A percentile compares a stretch with the other conserved stretches of the same genome.
phyloP scores from a whole-genome alignment of 2,113 vertebrate species.

The Tympanuchus pallidicinctus region DNA sequence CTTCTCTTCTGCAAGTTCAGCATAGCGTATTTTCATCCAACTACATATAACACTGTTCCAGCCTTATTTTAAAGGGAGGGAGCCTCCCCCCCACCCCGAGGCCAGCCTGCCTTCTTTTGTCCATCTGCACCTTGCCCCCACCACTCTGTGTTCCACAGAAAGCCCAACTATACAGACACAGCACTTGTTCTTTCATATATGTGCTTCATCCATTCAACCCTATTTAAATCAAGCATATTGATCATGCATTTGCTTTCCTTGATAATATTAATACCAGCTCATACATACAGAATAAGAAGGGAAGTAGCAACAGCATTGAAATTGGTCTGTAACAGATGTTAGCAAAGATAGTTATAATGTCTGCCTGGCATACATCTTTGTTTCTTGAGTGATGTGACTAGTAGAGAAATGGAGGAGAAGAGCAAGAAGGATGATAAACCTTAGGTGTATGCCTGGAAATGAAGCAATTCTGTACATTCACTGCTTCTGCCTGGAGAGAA shows the following conservation, averaged over 20 bases:
- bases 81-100: background rate
- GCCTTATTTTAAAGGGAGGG: background rate
- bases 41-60: no score
- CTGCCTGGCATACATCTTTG: background rate
- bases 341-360: background rate
- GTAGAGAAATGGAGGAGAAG: background rate
- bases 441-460: background rate
- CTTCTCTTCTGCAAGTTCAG: no score
- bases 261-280: slow-evolving; percentile 46
- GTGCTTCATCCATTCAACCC: background rate
- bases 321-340: slow-evolving; percentile 43
- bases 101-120: background rate
- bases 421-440: background rate
- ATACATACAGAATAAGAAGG: slow-evolving; percentile 30
- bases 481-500: slow-evolving; percentile 5
- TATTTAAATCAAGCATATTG: slow-evolving; percentile 15
- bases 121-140: fast-evolving
- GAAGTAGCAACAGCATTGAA: background rate
- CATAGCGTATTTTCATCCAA: no score
- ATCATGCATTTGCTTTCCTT: slow-evolving; percentile 31
- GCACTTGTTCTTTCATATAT: background rate
- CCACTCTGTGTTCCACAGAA: background rate
- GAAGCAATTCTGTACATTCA: slow-evolving; percentile 2
- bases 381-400: background rate
- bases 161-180: background rate